Evolutionary conservation across 2,888 invertebrate species (phyloP).

Genomic region (Ormyrus thymus): DNA sequence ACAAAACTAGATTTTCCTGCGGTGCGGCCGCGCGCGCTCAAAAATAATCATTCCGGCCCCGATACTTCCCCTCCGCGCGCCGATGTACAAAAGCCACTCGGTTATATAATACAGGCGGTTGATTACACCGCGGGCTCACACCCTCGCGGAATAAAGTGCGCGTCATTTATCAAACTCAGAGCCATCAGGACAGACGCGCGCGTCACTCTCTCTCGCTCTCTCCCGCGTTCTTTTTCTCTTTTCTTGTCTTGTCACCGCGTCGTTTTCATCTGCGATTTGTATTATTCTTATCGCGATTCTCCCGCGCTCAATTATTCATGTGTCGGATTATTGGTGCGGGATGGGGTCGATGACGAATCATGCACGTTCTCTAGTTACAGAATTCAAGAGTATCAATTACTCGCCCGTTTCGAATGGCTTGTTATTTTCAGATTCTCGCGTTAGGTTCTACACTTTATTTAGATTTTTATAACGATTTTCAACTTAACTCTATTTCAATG

Average conservation of each 20-base stretch:
- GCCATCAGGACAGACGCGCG: slow-evolving; percentile 51
- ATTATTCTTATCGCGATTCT: slow-evolving; percentile 60
- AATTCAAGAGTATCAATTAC: too few relatives aligned
- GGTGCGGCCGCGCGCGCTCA: slow-evolving; percentile 9
- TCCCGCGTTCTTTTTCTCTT: slow-evolving; percentile 32
- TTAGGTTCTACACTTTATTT: too few relatives aligned
- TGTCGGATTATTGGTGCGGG: slow-evolving; percentile 45
- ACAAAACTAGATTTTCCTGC: slow-evolving; percentile 23
- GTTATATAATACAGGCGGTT: slow-evolving; percentile 71
- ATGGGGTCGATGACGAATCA: slow-evolving; percentile 62
- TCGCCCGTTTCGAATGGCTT: too few relatives aligned
- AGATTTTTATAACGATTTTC: too few relatives aligned
- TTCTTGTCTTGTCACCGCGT: slow-evolving; percentile 60
- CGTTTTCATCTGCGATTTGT: slow-evolving; percentile 66
- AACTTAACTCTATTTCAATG: too few relatives aligned
- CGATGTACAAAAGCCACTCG: slow-evolving; percentile 64
- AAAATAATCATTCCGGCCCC: slow-evolving; percentile 46
- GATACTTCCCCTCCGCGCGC: not conserved
- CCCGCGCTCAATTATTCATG: slow-evolving; percentile 52
- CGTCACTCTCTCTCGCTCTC: slow-evolving; percentile 57
- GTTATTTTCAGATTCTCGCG: too few relatives aligned
- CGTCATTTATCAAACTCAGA: slow-evolving; percentile 71
- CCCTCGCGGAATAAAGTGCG: slow-evolving; percentile 64
- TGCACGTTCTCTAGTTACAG: not conserved
- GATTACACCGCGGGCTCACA: slow-evolving; percentile 69